Base-by-base conservation (phyloP, 1,140 invertebrate species). In the Telenomus remus region DNA sequence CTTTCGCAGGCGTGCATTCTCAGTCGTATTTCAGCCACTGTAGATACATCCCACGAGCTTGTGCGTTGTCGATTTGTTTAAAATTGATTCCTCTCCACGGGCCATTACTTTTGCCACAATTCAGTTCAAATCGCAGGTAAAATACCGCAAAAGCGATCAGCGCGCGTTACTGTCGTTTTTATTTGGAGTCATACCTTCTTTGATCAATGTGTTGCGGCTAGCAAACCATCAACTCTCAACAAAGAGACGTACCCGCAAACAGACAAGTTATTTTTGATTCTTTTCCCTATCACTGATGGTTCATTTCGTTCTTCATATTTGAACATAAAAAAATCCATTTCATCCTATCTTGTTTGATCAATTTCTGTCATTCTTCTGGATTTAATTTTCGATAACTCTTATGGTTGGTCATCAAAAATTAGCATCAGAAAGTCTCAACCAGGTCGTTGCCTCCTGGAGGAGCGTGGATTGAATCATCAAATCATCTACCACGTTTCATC, bases 31-130 rank as follows among this genome's bases (percentile, higher is more conserved):
- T 75, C 59, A 42, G 56, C 49, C 46, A 55, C 54, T 61, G 50
- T 49, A 53, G 59, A 14, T 56, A 56, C 63, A 44, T 72, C 61
- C 57, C 64, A 44, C 16, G 63, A 50, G 63, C 48, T 61, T 49
- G 39, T 70, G 55, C 60, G 56, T 65, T 49, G 66, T 66, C 56
- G 56, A 71, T 71, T 71, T 68, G 74, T 66, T 77, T 15, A 64
- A 64, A 78, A 73, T 78, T 78, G 76, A 78, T 78, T 73, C 76
- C 76, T 73, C 76, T 78, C 60, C 35, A 60, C 65, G 65, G 64
- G 53, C 54, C 60, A 75, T 76, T 76, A 76, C 72, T 66, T 69
- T 34, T 51, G 64, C 65, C 69, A 66, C 69, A 69, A 77, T 73
- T 69, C 56, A 61, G 60, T 61, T 70, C 50, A 73, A 78, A 78